Evolutionary conservation across 2,797 vertebrate species (phyloP).

Genomic region (Dicrostonyx torquatus): DNA sequence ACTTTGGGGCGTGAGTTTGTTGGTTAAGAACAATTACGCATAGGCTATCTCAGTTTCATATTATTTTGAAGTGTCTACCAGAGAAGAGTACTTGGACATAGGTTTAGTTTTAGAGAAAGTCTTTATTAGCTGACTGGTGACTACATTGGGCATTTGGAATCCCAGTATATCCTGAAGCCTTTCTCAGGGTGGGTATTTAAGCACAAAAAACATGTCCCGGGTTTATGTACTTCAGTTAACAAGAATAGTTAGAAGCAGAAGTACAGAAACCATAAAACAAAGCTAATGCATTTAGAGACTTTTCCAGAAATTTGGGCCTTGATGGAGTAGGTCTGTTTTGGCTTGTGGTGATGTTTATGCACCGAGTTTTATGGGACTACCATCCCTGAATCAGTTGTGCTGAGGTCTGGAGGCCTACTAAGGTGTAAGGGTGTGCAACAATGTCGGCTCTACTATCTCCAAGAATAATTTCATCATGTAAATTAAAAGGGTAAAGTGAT

Average conservation of each 20-base stretch:
- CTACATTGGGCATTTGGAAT: neutral
- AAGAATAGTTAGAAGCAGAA: neutral
- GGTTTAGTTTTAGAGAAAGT: neutral
- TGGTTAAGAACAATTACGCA: neutral
- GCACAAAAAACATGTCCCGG: neutral
- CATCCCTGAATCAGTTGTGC: neutral
- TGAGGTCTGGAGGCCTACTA: neutral
- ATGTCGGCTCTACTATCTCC: neutral
- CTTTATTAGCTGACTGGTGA: neutral
- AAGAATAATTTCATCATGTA: neutral
- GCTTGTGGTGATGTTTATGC: neutral
- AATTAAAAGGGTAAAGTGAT: neutral
- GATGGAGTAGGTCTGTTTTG: neutral
- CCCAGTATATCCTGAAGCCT: neutral
- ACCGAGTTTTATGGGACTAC: neutral
- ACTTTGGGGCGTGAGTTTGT: neutral
- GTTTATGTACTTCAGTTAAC: neutral
- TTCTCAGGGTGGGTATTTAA: neutral
- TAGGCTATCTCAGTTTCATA: neutral
- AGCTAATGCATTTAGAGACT: neutral
- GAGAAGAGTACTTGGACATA: neutral
- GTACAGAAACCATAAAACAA: neutral
- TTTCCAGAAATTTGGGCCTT: neutral
- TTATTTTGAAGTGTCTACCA: neutral
- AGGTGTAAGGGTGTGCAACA: neutral